Percentiles rank a stretch among this genome's conserved stretches.
These are phyloP conservation scores for Crocidura indochinensis DNA, from an alignment of 2,797 vertebrate genomes.

Conservation along the genomic window DNA sequence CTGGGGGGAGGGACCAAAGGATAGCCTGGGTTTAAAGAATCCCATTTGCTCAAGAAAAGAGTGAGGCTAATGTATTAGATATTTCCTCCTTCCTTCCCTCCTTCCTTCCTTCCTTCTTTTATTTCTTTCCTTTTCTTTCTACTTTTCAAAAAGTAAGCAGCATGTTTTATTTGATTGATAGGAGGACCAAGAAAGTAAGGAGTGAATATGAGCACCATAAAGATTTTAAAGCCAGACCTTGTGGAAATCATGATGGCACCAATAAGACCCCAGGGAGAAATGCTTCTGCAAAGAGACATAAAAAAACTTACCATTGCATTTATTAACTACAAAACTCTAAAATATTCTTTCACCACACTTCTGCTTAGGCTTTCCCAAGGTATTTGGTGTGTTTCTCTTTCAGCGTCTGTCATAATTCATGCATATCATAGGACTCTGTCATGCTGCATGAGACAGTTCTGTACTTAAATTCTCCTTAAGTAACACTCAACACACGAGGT, in stretches of 20 bases:
- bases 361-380: not conserved
- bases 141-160: not conserved
- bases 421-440: not conserved
- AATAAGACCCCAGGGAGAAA: accelerated
- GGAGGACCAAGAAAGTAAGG: not conserved
- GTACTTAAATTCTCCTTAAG: not conserved
- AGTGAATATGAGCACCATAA: not conserved
- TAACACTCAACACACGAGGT: not conserved
- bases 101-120: too few relatives aligned
- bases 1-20: not conserved
- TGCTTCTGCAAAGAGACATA: not conserved
- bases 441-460: not conserved
- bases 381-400: not conserved
- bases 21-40: not conserved
- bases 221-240: not conserved
- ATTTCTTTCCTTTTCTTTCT: not conserved
- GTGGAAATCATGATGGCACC: not conserved
- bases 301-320: not conserved
- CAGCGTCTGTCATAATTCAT: not conserved
- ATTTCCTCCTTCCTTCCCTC: too few relatives aligned
- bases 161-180: not conserved
- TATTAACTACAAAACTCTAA: not conserved
- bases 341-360: not conserved
- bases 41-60: too few relatives aligned
- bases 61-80: too few relatives aligned